phyloP scores from a whole-genome alignment of 2,888 invertebrate genomes.

The Enchytraeus crypticus region DNA sequence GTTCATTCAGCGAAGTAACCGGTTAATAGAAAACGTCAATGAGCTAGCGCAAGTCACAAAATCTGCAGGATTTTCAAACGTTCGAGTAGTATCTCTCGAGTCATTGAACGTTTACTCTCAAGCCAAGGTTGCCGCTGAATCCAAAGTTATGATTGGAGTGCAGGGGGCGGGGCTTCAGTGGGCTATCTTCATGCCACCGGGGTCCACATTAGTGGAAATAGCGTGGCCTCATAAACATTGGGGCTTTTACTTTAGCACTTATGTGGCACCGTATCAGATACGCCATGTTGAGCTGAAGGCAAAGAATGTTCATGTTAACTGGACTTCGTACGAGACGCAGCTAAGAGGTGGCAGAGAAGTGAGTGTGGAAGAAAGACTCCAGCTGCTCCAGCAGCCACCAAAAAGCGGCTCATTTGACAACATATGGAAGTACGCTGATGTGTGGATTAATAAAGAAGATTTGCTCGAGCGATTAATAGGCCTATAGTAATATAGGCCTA shows the following conservation, averaged over 20 bases:
- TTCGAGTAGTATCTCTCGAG: conserved; percentile 8
- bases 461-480: not conserved
- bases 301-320: conserved; percentile 12
- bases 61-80: conserved; percentile 4
- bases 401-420: conserved; percentile 12
- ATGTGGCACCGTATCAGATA: conserved; percentile 13
- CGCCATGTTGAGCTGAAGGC: not conserved
- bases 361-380: conserved; percentile 3
- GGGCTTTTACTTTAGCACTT: conserved; percentile 18
- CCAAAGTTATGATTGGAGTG: conserved; percentile 15
- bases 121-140: not conserved
- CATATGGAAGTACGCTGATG: conserved; percentile 24
- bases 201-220: conserved; percentile 18
- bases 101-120: conserved; percentile 7
- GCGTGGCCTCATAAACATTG: conserved; percentile 20
- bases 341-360: conserved; percentile 11
- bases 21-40: conserved; percentile 10
- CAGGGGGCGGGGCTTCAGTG: conserved; percentile 23
- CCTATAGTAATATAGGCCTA: not conserved
- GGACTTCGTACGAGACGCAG: conserved; percentile 15
- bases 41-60: conserved; percentile 4
- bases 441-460: conserved; percentile 6
- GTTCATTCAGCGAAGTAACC: conserved; percentile 4
- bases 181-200: conserved; percentile 19
- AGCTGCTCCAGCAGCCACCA: conserved; percentile 3